Evolutionary conservation across 2,113 vertebrate species (phyloP).

Genomic region (Muntiacus muntjak): DNA sequence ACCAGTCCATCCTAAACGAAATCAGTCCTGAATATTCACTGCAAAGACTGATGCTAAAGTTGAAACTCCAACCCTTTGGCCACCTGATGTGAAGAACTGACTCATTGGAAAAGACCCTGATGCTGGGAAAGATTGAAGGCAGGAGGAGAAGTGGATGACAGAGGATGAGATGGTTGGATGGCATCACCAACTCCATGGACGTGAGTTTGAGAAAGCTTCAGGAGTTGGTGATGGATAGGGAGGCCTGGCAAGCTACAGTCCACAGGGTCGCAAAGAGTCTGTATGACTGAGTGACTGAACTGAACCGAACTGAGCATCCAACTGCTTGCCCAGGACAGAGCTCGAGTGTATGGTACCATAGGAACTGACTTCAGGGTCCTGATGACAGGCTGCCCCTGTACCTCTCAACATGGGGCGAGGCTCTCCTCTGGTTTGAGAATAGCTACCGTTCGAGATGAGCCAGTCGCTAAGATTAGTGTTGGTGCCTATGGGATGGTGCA

Average conservation of each 20-base stretch:
- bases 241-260: neutral
- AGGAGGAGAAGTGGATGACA: neutral
- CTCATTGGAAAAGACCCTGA: neutral
- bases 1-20: neutral
- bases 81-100: neutral
- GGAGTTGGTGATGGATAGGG: neutral
- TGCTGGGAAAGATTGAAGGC: neutral
- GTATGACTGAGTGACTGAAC: neutral
- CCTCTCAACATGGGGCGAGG: neutral
- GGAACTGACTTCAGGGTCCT: neutral
- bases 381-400: slow-evolving; percentile 50
- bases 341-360: slow-evolving; percentile 30
- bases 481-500: slow-evolving; percentile 93
- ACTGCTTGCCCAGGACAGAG: neutral
- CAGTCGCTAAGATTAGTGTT: slow-evolving; percentile 91
- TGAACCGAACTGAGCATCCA: neutral
- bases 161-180: neutral
- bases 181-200: neutral
- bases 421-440: slow-evolving; percentile 52
- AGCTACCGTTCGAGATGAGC: slow-evolving; percentile 84
- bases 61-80: neutral
- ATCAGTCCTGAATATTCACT: neutral
- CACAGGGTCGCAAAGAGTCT: neutral
- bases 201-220: neutral
- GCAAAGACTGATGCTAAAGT: neutral